Evolutionary conservation across 1,140 invertebrate species (phyloP).

Genomic region (Zaprionus africanus): DNA sequence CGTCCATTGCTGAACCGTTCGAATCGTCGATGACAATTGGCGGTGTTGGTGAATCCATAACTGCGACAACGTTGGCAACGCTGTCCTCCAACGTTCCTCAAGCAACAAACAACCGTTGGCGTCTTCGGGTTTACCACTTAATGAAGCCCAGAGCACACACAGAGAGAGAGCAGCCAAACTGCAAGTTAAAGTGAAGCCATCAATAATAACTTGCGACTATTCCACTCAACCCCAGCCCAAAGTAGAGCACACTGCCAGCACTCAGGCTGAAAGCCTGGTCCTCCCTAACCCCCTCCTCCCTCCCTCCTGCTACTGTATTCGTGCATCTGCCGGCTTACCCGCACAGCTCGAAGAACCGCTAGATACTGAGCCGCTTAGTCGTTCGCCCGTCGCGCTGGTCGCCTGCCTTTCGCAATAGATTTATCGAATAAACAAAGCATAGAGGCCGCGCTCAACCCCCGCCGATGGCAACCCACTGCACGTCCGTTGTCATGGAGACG

Average conservation of each 20-base stretch:
- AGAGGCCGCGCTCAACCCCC: conserved; percentile 24
- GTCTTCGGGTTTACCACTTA: conserved; percentile 54
- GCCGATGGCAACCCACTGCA: background rate
- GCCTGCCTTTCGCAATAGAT: conserved; percentile 63
- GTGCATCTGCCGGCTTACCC: conserved; percentile 54
- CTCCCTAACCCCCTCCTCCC: conserved; percentile 11
- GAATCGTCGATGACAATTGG: conserved; percentile 85
- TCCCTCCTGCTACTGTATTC: background rate
- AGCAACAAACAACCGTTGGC: conserved; percentile 52
- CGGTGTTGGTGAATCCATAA: conserved; percentile 84
- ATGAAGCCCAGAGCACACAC: conserved; percentile 53
- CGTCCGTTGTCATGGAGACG: conserved; percentile 71
- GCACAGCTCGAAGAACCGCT: conserved; percentile 69
- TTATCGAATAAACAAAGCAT: conserved; percentile 82
- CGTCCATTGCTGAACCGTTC: conserved; percentile 90
- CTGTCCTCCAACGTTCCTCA: conserved; percentile 20
- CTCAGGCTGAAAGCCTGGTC: conserved; percentile 13
- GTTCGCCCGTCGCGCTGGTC: conserved; percentile 51
- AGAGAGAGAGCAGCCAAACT: conserved; percentile 43
- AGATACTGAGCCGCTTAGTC: conserved; percentile 62
- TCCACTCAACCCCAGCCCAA: background rate
- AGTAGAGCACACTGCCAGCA: conserved; percentile 34
- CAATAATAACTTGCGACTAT: conserved; percentile 65
- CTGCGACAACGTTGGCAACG: conserved; percentile 70
- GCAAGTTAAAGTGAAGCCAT: conserved; percentile 79